Evolutionary conservation across 2,797 vertebrate genomes (phyloP), one percentile per base, ranked within the genome.

Genomic region (Pogoniulus pusillus): DNA sequence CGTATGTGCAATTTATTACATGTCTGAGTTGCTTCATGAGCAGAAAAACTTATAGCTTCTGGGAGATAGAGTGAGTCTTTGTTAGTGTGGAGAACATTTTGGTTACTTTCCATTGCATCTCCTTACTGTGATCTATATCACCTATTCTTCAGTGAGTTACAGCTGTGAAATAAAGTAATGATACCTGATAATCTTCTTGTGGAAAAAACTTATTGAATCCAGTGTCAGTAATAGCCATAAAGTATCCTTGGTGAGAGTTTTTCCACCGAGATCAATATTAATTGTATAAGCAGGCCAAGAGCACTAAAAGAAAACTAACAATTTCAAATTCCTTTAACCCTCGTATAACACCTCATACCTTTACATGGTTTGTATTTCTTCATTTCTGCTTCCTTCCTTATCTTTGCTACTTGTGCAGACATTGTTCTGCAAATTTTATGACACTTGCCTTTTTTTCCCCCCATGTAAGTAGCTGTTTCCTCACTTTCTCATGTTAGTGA

Each of bases 81-180:
- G 24, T 17, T 43, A 71, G 14, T 1, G 7, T 32, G 76, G 37
- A 77, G 14, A 64, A 55, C 16, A 54, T 74, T 87, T 80, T 57
- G 26, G 29, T 74, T 68, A 65, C 34, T 32, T 74, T 37, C 20
- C 29, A 22, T 60, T 84, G 29, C 18, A 51, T 27, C 51, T 68
- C 14, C 27, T 64, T 54, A 22, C 26, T 45, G 27, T 51, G 45
- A 58, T 37, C 78, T 70, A 37, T 58, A 37, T 49, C 57, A 45
- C 47, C 55, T 86, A 19, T 37, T 75, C 30, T 86, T 88, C 60
- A 39, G 17, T 3, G 1, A 86, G 54, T 60, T 13, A 93, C 18
- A 82, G 51, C 15, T 70, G 39, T 55, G 43, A 92, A 95, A 85
- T 89, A 53, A 85, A 79, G 23, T 51, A 77, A 85, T 79, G 82